These are phyloP conservation scores for Rotaria sp. DNA, from an alignment of 2,888 invertebrate genomes.

Conservation along the genomic window DNA sequence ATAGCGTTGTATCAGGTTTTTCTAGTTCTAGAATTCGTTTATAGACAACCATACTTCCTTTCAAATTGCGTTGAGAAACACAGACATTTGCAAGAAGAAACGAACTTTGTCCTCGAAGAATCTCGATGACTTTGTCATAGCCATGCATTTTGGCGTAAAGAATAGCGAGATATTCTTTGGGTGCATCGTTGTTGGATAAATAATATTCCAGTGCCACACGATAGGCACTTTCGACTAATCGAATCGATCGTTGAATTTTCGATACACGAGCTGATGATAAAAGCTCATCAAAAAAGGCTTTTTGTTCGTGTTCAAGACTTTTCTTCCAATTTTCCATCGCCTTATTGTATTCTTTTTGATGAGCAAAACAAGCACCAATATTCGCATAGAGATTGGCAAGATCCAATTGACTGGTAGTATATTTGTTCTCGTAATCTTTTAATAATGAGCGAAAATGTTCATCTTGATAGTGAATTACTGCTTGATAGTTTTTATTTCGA, in stretches of 20 bases:
- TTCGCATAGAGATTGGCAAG: neutral
- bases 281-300: neutral
- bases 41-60: neutral
- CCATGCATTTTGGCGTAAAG: neutral
- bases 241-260: neutral
- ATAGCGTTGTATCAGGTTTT: neutral
- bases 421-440: neutral
- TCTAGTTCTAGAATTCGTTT: neutral
- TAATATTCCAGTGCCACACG: neutral
- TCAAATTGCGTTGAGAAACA: neutral
- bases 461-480: neutral
- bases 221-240: neutral
- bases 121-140: neutral
- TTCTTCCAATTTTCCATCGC: neutral
- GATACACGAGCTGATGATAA: neutral
- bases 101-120: neutral
- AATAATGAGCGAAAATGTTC: neutral
- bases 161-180: neutral
- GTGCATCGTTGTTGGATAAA: neutral
- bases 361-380: neutral
- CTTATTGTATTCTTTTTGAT: neutral
- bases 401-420: neutral
- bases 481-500: neutral
- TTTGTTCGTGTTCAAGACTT: neutral
- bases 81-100: neutral